These are phyloP conservation scores for Emydocephalus ijimae DNA, from an alignment of 2,113 vertebrate genomes.

Conservation along the genomic window DNA sequence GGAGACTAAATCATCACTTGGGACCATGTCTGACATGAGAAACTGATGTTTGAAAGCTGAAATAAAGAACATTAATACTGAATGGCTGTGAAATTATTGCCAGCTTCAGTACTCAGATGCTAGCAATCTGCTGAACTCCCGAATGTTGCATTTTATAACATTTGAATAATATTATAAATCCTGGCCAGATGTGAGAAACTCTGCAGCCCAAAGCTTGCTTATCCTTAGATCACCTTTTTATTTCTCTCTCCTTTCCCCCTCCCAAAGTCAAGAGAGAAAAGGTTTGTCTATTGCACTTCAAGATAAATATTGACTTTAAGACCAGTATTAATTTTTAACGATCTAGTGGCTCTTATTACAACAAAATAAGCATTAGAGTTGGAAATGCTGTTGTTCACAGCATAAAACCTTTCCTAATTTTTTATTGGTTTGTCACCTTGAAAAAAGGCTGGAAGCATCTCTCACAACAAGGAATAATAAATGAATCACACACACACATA, in stretches of 20 bases:
- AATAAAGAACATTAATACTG: slow-evolving; percentile 28
- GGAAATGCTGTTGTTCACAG: slow-evolving; percentile 55
- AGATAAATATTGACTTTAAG: slow-evolving; percentile 52
- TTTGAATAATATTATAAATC: slow-evolving; percentile 35
- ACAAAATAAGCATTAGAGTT: slow-evolving; percentile 54
- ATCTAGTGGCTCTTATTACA: slow-evolving; percentile 23
- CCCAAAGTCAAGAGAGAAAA: slow-evolving; percentile 45
- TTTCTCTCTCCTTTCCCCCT: slow-evolving; percentile 19
- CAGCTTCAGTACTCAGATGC: slow-evolving; percentile 45
- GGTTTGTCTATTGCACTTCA: slow-evolving; percentile 50
- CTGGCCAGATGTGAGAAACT: slow-evolving; percentile 56
- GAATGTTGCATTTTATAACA: slow-evolving; percentile 33
- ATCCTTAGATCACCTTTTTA: slow-evolving; percentile 58
- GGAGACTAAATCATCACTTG: slow-evolving; percentile 23
- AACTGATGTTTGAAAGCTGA: slow-evolving; percentile 42
- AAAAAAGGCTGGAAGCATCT: slow-evolving; percentile 55
- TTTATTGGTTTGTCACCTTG: slow-evolving; percentile 53
- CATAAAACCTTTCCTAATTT: slow-evolving; percentile 58
- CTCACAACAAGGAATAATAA: slow-evolving; percentile 39
- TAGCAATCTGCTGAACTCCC: slow-evolving; percentile 36
- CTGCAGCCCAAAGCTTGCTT: slow-evolving; percentile 41
- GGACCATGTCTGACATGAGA: slow-evolving; percentile 27
- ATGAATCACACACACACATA: slow-evolving; percentile 8
- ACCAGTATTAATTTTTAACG: slow-evolving; percentile 24
- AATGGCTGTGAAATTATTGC: slow-evolving; percentile 29